These are phyloP conservation scores for Mesorhabditis belari DNA, from an alignment of 2,888 invertebrate species.

Conservation along the genomic window DNA sequence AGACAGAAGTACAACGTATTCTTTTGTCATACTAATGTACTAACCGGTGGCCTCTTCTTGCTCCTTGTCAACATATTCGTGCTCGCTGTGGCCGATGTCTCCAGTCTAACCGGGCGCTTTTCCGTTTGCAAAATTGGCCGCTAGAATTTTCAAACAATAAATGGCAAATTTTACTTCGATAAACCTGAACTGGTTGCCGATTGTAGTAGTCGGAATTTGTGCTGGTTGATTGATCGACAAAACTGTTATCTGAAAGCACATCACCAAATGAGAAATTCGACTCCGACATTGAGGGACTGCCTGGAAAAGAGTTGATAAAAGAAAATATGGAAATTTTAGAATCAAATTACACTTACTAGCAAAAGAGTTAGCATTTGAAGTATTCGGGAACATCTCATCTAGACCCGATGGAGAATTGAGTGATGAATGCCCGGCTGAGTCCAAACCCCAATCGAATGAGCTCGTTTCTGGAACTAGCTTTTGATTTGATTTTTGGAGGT, in stretches of 20 bases:
- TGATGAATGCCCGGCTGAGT: not conserved
- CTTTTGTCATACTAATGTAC: not conserved
- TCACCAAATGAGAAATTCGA: not conserved
- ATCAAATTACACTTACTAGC: not conserved
- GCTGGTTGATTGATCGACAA: not conserved
- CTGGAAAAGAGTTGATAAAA: too few relatives aligned
- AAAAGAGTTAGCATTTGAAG: not conserved
- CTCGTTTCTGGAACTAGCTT: too few relatives aligned
- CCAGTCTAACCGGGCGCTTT: too few relatives aligned
- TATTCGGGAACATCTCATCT: not conserved
- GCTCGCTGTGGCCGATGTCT: not conserved
- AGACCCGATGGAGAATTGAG: not conserved
- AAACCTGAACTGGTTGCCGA: too few relatives aligned
- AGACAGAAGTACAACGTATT: too few relatives aligned
- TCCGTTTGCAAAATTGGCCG: too few relatives aligned
- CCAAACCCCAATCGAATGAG: not conserved
- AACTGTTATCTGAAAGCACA: not conserved
- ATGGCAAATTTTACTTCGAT: not conserved
- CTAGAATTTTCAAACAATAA: not conserved
- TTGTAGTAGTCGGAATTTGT: too few relatives aligned
- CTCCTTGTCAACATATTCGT: not conserved
- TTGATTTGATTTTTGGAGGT: too few relatives aligned
- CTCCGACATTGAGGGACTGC: not conserved
- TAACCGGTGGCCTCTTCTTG: not conserved
- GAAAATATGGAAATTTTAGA: too few relatives aligned